Evolutionary conservation across 1,140 invertebrate genomes (phyloP).

Genomic region (Melitaea cinxia): DNA sequence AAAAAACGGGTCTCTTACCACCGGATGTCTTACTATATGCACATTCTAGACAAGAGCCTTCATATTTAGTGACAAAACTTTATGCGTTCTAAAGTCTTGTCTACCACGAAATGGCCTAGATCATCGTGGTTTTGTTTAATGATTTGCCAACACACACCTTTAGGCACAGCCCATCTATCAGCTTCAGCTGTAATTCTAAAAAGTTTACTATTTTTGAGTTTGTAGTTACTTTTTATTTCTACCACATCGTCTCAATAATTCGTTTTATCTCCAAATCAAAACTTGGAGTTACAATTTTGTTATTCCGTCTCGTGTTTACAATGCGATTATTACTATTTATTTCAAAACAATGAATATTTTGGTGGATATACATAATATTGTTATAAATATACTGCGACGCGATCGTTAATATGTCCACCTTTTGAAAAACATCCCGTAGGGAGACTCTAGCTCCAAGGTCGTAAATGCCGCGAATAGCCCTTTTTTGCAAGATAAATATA

Average conservation of each 20-base stretch:
- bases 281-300: no score
- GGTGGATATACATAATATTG: no score
- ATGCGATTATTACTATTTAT: no score
- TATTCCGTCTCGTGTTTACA: no score
- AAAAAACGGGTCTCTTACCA: slow-evolving; percentile 21
- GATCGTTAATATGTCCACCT: no score
- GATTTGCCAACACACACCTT: slow-evolving; percentile 39
- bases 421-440: no score
- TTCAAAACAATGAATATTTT: no score
- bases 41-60: slow-evolving; percentile 42
- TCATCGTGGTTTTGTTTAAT: slow-evolving; percentile 38
- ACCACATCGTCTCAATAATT: slow-evolving; percentile 23
- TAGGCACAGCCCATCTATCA: slow-evolving; percentile 31
- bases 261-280: slow-evolving; percentile 24
- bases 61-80: slow-evolving; percentile 47
- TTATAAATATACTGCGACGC: no score
- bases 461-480: no score
- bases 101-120: slow-evolving; percentile 40
- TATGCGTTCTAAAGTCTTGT: slow-evolving; percentile 40
- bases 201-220: slow-evolving; percentile 35
- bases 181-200: slow-evolving; percentile 24
- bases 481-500: no score
- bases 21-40: slow-evolving; percentile 33
- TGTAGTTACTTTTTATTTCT: slow-evolving; percentile 38
- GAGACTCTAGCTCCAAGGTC: no score